These are phyloP conservation scores for Leucania comma DNA, from an alignment of 2,888 invertebrate genomes.

Conservation along the genomic window DNA sequence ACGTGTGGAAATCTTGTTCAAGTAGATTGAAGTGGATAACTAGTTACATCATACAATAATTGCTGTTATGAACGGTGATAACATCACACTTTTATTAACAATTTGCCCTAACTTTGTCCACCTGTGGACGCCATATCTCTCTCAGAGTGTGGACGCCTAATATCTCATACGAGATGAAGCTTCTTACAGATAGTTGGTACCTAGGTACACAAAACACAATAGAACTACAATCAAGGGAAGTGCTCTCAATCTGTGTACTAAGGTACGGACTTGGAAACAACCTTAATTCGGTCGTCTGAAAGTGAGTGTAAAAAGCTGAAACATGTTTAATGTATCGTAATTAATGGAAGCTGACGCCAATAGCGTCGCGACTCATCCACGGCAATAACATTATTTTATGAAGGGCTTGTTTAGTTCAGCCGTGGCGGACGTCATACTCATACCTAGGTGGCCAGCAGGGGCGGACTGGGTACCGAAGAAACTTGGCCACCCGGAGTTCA, in stretches of 20 bases:
- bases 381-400: constrained; percentile 79
- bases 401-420: constrained; percentile 75
- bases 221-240: constrained; percentile 60
- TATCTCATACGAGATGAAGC: constrained; percentile 4
- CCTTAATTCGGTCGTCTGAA: constrained; percentile 59
- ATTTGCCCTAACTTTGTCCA: not conserved
- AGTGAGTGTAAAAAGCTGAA: constrained; percentile 65
- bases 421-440: constrained; percentile 74
- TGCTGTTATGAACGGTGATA: not conserved
- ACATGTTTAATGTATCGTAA: constrained; percentile 83
- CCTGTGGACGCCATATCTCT: not conserved
- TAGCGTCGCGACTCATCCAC: constrained; percentile 75
- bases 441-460: constrained; percentile 62
- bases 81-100: not conserved
- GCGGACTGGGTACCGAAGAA: constrained; percentile 58
- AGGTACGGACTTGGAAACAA: constrained; percentile 64
- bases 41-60: not conserved
- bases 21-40: not conserved
- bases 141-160: constrained; percentile 8
- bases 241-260: constrained; percentile 60
- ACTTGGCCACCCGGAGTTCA: not conserved
- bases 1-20: constrained; percentile 5
- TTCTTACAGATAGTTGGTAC: constrained; percentile 9
- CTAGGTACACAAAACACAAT: constrained; percentile 53
- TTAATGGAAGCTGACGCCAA: constrained; percentile 80